Base-by-base conservation (phyloP, 2,113 vertebrate species). In the Ascaphus truei region DNA sequence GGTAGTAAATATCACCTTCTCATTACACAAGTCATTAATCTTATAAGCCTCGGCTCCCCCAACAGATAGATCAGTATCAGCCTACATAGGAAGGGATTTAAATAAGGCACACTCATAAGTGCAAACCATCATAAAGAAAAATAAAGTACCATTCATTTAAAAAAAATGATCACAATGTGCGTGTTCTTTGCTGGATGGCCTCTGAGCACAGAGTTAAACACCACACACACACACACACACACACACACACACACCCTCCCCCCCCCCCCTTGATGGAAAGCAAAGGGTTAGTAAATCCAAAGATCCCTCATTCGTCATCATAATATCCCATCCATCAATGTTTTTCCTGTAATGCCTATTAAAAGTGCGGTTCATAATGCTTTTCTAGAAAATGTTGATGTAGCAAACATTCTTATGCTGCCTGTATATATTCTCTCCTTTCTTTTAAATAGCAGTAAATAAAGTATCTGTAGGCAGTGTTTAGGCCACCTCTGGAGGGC, bases 1-100 rank as follows among this genome's bases (percentile, higher is more conserved):
- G 45, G 55, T 69, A 69, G 56, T 60, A 69, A 60, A 69, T 60
- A 69, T 69, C 56, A 26, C 66, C 66, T 59, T 51, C 66, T 69
- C 55, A 60, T 69, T 69, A 69, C 66, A 69, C 56, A 69, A 51
- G 55, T 58, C 66, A 69, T 69, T 69, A 60, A 69, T 69, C 66
- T 69, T 69, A 36, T 51, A 16, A 22, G 47, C 56, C 55, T 59
- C 10, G 6, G 51, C n/a, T 60, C 56, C 66, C 66, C 56, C 22
- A n/a, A 56, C 31, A 36, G 43, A 37, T 5, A 22, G 55, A 48
- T 18, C 41, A 37, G 33, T 20, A 22, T 15, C 27, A 15, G 23
- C 31, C n/a, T 45, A 39, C 43, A 13, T 10, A 60, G 56, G 31
- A 60, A 1, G 10, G 23, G 7, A 69, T 51, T 59, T 59, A 60